These are phyloP conservation scores for Spilarctia lutea DNA, from an alignment of 2,888 invertebrate species.

Conservation along the genomic window DNA sequence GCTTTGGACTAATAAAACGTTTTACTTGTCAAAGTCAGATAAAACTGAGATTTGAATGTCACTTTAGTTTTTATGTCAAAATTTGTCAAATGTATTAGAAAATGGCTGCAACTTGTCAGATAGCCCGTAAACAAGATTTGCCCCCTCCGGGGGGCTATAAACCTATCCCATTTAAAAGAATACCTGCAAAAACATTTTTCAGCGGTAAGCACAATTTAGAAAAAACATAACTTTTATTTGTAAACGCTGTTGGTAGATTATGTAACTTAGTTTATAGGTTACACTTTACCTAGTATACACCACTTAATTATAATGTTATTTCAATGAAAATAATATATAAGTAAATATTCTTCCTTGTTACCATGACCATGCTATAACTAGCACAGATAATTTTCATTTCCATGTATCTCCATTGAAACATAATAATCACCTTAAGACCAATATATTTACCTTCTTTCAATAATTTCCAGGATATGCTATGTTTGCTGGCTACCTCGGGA, in stretches of 20 bases:
- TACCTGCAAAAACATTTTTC: constrained; percentile 91
- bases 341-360: not conserved
- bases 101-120: constrained; percentile 71
- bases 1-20: not conserved
- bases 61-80: not conserved
- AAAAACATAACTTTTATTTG: constrained; percentile 18
- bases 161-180: constrained; percentile 90
- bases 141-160: constrained; percentile 97
- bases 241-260: constrained; percentile 58
- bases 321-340: not conserved
- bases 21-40: not conserved
- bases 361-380: not conserved
- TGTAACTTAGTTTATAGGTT: constrained; percentile 74
- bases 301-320: not conserved
- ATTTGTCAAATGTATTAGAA: constrained; percentile 40
- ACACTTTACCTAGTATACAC: constrained; percentile 29
- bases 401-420: not conserved
- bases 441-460: not conserved
- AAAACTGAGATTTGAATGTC: not conserved
- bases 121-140: constrained; percentile 91
- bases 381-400: not conserved
- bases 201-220: constrained; percentile 83
- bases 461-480: constrained; percentile 86
- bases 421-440: not conserved
- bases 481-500: constrained; percentile 87